Evolutionary conservation across 2,888 invertebrate species (phyloP).

Genomic region (Eupelmus urozonus): DNA sequence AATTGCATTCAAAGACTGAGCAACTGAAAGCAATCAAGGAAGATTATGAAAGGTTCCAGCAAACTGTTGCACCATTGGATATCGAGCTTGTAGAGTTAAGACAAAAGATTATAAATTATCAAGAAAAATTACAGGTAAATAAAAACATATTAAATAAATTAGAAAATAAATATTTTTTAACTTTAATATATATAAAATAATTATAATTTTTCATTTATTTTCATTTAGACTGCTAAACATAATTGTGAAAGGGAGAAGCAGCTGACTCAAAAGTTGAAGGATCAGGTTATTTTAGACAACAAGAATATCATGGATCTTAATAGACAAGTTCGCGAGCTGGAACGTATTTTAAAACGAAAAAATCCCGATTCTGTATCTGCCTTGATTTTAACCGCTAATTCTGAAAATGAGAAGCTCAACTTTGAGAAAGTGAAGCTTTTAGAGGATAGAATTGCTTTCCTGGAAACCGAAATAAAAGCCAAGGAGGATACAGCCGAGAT

Average conservation of each 20-base stretch:
- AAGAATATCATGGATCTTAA: conserved; percentile 86
- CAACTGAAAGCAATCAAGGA: conserved; percentile 68
- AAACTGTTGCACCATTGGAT: conserved; percentile 70
- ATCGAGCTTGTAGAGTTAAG: conserved; percentile 72
- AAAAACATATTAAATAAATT: neutral
- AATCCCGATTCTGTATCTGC: conserved; percentile 91
- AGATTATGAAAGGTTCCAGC: conserved; percentile 72
- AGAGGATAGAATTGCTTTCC: conserved; percentile 84
- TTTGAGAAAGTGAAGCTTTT: conserved; percentile 79
- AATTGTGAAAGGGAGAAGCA: conserved; percentile 74
- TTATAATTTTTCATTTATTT: conserved; percentile 27
- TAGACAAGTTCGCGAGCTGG: conserved; percentile 90
- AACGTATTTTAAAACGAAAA: conserved; percentile 86
- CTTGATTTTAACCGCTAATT: conserved; percentile 79
- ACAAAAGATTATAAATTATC: conserved; percentile 67
- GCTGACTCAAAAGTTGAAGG: conserved; percentile 72
- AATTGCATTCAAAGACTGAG: conserved; percentile 72
- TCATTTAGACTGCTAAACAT: conserved; percentile 66
- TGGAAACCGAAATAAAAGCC: conserved; percentile 85
- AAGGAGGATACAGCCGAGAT: conserved; percentile 86
- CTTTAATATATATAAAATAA: conserved; percentile 8
- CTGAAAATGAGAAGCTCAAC: conserved; percentile 71
- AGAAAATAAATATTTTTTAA: no score
- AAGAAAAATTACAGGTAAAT: conserved; percentile 68
- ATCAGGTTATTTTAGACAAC: conserved; percentile 74